phyloP scores from a whole-genome alignment of 2,888 invertebrate genomes.

The Oxytorus armatus region DNA sequence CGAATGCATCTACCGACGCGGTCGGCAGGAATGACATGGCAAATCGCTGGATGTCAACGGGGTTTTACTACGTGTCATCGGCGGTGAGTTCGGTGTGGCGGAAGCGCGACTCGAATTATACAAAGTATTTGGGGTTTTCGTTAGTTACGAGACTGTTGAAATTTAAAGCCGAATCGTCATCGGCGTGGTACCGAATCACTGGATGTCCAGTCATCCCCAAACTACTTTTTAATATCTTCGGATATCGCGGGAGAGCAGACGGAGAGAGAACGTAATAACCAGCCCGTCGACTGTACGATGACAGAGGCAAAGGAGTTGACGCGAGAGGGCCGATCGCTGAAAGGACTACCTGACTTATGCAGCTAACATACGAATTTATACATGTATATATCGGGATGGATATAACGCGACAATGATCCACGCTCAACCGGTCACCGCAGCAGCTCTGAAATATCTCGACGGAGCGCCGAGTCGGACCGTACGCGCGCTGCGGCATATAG shows the following conservation, averaged over 20 bases:
- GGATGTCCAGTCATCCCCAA: slow-evolving; percentile 80
- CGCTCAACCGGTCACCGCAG: slow-evolving; percentile 28
- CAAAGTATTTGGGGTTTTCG: slow-evolving; percentile 51
- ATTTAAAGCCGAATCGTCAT: slow-evolving; percentile 47
- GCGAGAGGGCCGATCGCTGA: slow-evolving; percentile 74
- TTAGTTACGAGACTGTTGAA: slow-evolving; percentile 47
- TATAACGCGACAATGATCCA: slow-evolving; percentile 40
- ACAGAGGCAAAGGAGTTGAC: slow-evolving; percentile 77
- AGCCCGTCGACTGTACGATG: slow-evolving; percentile 74
- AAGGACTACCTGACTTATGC: slow-evolving; percentile 54
- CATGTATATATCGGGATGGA: slow-evolving; percentile 42
- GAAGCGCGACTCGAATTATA: slow-evolving; percentile 61
- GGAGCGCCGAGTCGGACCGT: too few species aligned
- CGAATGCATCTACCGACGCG: slow-evolving; percentile 5
- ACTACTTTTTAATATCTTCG: slow-evolving; percentile 82
- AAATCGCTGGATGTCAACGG: slow-evolving; percentile 56
- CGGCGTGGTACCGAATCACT: slow-evolving; percentile 74
- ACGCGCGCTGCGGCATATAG: too few species aligned
- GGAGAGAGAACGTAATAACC: slow-evolving; percentile 44
- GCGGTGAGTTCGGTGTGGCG: slow-evolving; percentile 47
- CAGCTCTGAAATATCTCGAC: slow-evolving; percentile 58
- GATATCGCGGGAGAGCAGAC: slow-evolving; percentile 10
- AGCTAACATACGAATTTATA: slow-evolving; percentile 29
- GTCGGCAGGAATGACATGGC: slow-evolving; percentile 52
- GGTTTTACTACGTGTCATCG: slow-evolving; percentile 42